A percentile compares a stretch with the other conserved stretches of the same genome.
phyloP scores from a whole-genome alignment of 2,888 invertebrate species.

The Proisotoma minuta region DNA sequence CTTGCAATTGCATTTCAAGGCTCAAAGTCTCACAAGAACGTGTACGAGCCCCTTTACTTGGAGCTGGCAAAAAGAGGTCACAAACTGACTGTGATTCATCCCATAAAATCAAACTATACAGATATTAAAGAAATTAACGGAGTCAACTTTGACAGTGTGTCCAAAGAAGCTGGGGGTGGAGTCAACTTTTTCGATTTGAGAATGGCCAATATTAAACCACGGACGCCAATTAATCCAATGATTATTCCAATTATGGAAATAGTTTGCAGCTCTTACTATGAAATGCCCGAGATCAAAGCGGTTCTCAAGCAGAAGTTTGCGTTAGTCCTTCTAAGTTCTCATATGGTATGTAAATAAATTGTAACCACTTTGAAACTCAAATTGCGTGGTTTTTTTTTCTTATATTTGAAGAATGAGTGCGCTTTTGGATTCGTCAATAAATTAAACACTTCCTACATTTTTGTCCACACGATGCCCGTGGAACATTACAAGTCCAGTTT shows the following conservation, averaged over 20 bases:
- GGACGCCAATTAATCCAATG: conserved; percentile 11
- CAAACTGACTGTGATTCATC: conserved; percentile 56
- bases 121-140: conserved; percentile 46
- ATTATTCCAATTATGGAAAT: conserved; percentile 8
- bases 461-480: conserved; percentile 42
- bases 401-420: conserved; percentile 48
- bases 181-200: conserved; percentile 6
- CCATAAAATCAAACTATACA: conserved; percentile 50
- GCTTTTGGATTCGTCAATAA: conserved; percentile 46
- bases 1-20: conserved; percentile 55
- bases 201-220: neutral
- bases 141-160: conserved; percentile 13
- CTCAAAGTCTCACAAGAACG: conserved; percentile 55
- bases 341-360: conserved; percentile 6
- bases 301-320: conserved; percentile 38
- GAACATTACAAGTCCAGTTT: conserved; percentile 15
- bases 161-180: conserved; percentile 17
- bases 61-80: conserved; percentile 56
- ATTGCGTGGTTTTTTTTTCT: too few species aligned
- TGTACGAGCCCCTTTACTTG: conserved; percentile 54
- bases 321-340: conserved; percentile 46
- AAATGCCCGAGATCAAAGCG: conserved; percentile 15
- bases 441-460: conserved; percentile 49
- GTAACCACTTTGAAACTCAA: too few species aligned
- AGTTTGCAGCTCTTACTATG: conserved; percentile 18